Percentiles rank a stretch among this genome's conserved stretches.
These are phyloP conservation scores for Bucco capensis DNA, from an alignment of 2,113 vertebrate genomes.

Conservation along the genomic window DNA sequence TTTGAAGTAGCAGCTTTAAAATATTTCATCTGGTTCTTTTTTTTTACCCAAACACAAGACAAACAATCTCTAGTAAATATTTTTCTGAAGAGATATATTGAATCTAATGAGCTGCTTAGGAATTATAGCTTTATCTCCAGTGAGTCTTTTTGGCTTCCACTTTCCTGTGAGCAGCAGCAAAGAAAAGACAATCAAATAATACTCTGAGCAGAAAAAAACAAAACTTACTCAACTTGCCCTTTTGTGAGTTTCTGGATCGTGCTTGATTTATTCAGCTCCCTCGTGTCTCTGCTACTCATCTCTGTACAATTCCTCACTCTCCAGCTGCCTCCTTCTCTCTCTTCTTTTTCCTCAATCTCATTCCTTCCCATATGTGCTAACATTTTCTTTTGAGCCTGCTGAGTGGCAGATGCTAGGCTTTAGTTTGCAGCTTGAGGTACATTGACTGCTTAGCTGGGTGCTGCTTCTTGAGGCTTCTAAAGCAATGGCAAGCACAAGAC, in stretches of 20 bases:
- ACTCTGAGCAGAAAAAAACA: not conserved
- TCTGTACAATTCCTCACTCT: not conserved
- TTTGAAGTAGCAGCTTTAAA: not conserved
- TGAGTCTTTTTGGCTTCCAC: not conserved
- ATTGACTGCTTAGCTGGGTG: not conserved
- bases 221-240: not conserved
- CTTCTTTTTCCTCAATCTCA: not conserved
- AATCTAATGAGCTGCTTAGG: not conserved
- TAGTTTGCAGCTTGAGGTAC: not conserved
- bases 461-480: not conserved
- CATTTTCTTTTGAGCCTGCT: not conserved
- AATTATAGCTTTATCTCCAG: not conserved
- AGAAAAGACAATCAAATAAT: not conserved
- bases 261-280: not conserved
- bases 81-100: not conserved
- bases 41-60: not conserved
- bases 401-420: not conserved
- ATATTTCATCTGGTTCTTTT: not conserved
- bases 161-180: not conserved
- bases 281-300: not conserved
- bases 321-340: not conserved
- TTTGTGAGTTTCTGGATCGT: not conserved
- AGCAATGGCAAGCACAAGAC: not conserved
- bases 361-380: not conserved
- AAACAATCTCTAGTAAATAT: not conserved